These are phyloP conservation scores for Epinephelus awoara DNA, from an alignment of 2,797 vertebrate species.

Conservation along the genomic window DNA sequence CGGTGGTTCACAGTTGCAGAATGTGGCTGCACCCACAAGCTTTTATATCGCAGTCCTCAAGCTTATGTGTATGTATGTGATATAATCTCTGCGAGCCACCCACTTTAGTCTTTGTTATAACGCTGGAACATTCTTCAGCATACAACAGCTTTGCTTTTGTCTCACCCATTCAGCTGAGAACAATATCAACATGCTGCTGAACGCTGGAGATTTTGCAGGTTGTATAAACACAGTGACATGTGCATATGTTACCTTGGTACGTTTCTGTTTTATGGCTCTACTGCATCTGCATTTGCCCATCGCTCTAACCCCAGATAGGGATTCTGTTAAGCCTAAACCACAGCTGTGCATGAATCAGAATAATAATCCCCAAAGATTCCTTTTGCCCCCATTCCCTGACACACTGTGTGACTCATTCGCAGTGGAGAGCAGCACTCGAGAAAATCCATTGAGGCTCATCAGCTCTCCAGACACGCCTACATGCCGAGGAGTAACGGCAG, in stretches of 20 bases:
- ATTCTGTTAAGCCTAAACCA: slow-evolving; percentile 74
- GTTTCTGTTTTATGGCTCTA: slow-evolving; percentile 20
- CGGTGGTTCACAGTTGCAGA: slow-evolving; percentile 70
- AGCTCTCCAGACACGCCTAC: slow-evolving; percentile 73
- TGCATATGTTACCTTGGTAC: background rate
- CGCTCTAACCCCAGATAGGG: slow-evolving; percentile 45
- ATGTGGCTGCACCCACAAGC: slow-evolving; percentile 77
- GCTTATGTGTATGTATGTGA: slow-evolving; percentile 64
- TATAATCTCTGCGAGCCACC: slow-evolving; percentile 68
- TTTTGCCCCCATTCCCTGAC: slow-evolving; percentile 74
- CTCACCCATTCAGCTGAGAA: slow-evolving; percentile 37
- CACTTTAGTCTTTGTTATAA: slow-evolving; percentile 65
- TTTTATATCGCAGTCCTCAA: slow-evolving; percentile 45
- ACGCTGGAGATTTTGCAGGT: slow-evolving; percentile 18
- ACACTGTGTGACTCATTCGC: slow-evolving; percentile 72
- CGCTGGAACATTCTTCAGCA: slow-evolving; percentile 39
- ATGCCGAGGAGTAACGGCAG: slow-evolving; percentile 58
- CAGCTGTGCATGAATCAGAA: slow-evolving; percentile 82
- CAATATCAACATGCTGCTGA: slow-evolving; percentile 28
- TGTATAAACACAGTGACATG: background rate
- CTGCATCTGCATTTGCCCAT: slow-evolving; percentile 38
- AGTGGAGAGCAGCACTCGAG: slow-evolving; percentile 66
- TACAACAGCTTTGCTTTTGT: slow-evolving; percentile 55
- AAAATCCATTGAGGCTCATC: slow-evolving; percentile 73
- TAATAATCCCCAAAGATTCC: slow-evolving; percentile 78